These are phyloP conservation scores for Lontra canadensis DNA, from an alignment of 2,113 vertebrate genomes.

Conservation along the genomic window DNA sequence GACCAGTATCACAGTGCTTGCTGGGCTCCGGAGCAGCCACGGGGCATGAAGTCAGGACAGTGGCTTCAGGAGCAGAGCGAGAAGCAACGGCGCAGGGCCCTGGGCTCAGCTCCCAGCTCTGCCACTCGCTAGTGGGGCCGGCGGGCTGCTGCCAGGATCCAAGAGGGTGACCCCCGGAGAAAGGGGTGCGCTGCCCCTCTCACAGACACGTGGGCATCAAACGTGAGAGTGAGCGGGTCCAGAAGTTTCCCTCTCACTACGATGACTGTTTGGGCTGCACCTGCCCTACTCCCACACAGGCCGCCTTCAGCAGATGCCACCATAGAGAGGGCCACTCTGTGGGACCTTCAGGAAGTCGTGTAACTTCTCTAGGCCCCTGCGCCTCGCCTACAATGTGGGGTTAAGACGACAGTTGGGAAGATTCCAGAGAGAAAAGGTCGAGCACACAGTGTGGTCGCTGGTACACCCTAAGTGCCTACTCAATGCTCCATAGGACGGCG, in stretches of 20 bases:
- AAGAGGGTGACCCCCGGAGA: accelerated
- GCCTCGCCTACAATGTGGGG: background rate
- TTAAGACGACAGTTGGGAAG: background rate
- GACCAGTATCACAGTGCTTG: accelerated
- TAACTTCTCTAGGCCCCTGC: background rate
- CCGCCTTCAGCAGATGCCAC: accelerated
- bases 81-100: no score
- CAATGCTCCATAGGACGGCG: accelerated
- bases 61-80: background rate
- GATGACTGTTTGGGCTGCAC: accelerated
- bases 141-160: accelerated
- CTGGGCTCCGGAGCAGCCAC: background rate
- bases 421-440: accelerated
- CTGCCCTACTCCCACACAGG: background rate
- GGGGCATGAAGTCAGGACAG: background rate
- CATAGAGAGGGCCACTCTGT: background rate
- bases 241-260: background rate
- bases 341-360: background rate
- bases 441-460: accelerated
- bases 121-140: no score
- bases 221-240: accelerated
- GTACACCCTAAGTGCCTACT: accelerated
- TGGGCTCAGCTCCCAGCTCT: background rate
- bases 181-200: no score
- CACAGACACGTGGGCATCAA: background rate